phyloP scores from a whole-genome alignment of 2,888 invertebrate species.

The Drosophila paranaensis region DNA sequence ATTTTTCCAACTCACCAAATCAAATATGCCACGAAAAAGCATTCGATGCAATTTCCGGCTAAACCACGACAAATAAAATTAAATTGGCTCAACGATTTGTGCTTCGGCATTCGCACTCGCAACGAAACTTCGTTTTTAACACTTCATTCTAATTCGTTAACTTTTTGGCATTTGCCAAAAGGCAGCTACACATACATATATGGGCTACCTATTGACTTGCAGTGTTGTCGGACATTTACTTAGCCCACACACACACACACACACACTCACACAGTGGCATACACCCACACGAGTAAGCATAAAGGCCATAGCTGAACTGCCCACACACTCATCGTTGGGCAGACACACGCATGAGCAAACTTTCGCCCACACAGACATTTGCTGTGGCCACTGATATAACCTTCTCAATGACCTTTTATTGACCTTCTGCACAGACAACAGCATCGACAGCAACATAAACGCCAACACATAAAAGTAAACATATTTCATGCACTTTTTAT shows the following conservation, averaged over 20 bases:
- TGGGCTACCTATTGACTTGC: constrained; percentile 68
- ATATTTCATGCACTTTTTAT: constrained; percentile 71
- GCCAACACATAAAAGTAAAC: constrained; percentile 71
- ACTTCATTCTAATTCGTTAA: constrained; percentile 67
- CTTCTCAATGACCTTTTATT: constrained; percentile 72
- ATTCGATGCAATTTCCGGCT: neutral
- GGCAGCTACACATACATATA: constrained; percentile 51
- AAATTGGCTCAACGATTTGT: constrained; percentile 18
- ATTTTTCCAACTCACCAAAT: constrained; percentile 1
- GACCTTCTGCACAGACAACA: constrained; percentile 61
- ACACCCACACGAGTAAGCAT: constrained; percentile 5
- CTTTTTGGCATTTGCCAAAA: constrained; percentile 58
- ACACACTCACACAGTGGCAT: neutral
- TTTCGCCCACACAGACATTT: constrained; percentile 13
- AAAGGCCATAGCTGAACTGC: constrained; percentile 9
- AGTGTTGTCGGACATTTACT: constrained; percentile 37
- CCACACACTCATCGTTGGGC: constrained; percentile 3
- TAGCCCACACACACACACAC: constrained; percentile 13
- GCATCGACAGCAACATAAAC: constrained; percentile 54
- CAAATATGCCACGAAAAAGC: constrained; percentile 1
- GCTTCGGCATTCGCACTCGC: constrained; percentile 9
- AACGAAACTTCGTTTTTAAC: constrained; percentile 42
- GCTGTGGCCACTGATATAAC: constrained; percentile 54
- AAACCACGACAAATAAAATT: constrained; percentile 25
- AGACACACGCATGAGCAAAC: constrained; percentile 36